phyloP scores from a whole-genome alignment of 2,797 vertebrate species.

The Gambusia yucatana region DNA sequence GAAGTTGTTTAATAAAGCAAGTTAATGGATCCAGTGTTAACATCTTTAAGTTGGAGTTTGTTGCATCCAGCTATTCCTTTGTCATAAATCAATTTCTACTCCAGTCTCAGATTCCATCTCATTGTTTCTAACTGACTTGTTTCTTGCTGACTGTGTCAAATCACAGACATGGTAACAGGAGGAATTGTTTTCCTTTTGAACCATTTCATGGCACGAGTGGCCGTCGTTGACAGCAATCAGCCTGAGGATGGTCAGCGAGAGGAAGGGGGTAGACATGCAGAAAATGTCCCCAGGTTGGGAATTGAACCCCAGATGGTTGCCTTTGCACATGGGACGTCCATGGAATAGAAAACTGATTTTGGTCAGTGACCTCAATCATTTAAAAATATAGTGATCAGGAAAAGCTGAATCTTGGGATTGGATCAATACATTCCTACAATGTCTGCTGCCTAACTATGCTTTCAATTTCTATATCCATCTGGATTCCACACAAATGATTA shows the following conservation, averaged over 20 bases:
- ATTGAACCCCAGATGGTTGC: background rate
- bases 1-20: background rate
- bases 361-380: background rate
- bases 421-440: background rate
- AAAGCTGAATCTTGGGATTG: background rate
- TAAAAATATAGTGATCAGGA: background rate
- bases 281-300: background rate
- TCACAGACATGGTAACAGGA: background rate
- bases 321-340: background rate
- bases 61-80: no score
- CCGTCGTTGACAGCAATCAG: background rate
- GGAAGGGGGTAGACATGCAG: background rate
- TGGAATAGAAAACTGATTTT: background rate
- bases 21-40: background rate
- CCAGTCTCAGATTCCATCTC: no score
- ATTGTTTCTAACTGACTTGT: no score
- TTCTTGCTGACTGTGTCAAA: background rate
- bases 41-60: no score
- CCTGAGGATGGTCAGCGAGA: background rate
- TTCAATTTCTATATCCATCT: background rate
- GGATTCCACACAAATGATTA: background rate
- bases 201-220: background rate
- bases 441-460: background rate
- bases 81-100: no score
- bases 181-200: background rate